Base-by-base conservation (phyloP, 2,888 invertebrate species). In the Drosophila antonietae region DNA sequence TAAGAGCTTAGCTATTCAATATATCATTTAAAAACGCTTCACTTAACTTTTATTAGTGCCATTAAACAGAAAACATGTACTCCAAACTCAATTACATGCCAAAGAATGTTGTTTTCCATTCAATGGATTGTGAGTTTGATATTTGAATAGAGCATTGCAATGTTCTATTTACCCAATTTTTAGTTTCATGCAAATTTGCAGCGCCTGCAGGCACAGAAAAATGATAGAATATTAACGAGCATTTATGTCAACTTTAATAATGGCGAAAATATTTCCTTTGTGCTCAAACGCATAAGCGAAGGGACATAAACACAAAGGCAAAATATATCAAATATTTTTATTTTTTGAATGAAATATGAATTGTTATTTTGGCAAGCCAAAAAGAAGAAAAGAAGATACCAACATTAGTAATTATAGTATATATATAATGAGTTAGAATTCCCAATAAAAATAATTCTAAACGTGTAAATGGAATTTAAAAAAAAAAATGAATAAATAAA, bases 181-280 rank as follows among this genome's bases (percentile, higher is more conserved):
- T 12, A 4, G 33, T 51, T 3, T 18, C 18, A 35, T 35, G 33
- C 14, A 20, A n/a, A n/a, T n/a, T 10, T n/a, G 5, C 10, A 28
- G 28, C 15, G 15, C 51, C 33, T 18, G 33, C 31, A 35, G 51
- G 14, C 51, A 14, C 18, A 51, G 35, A 14, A 18, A 35, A 35
- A 51, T 18, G 35, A 51, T 51, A 35, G 35, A 51, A 20, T 51
- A 51, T 51, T 51, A 51, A 35, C 33, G 51, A 20, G 8, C 18
- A 35, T 33, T 33, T 12, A 18, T 51, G 31, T 51, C 51, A 33
- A 18, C 51, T 51, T 35, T 35, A 51, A 35, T 51, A 51, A 51
- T 20, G 18, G 35, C 8, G 18, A 14, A 18, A 20, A 33, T 8
- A 6, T 9, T 20, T 3, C 18, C 33, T 33, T 51, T 51, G 51